These are phyloP conservation scores for Brachypalpus laphriformis DNA, from an alignment of 2,888 invertebrate genomes.

Conservation along the genomic window DNA sequence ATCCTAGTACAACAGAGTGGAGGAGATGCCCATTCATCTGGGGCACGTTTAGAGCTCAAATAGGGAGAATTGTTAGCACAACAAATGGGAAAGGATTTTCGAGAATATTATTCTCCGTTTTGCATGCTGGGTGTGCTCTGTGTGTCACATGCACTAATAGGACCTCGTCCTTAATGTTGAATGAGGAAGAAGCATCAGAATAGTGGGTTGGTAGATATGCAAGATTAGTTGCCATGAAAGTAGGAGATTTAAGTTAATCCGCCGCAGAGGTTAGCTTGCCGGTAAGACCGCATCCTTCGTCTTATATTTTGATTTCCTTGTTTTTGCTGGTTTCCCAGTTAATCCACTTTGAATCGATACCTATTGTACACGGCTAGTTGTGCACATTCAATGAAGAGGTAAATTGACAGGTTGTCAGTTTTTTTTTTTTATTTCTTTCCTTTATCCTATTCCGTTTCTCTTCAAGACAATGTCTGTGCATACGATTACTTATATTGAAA, in stretches of 20 bases:
- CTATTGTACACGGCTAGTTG: constrained; percentile 35
- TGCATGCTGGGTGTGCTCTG: constrained; percentile 31
- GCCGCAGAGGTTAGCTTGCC: not conserved
- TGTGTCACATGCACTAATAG: constrained; percentile 27
- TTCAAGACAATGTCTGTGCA: constrained; percentile 26
- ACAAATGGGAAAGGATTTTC: constrained; percentile 41
- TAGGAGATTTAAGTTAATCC: constrained; percentile 47
- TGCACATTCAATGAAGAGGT: constrained; percentile 43
- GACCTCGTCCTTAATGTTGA: constrained; percentile 17
- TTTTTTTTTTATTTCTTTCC: constrained; percentile 32
- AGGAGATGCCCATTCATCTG: constrained; percentile 46
- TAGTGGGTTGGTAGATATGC: constrained; percentile 14
- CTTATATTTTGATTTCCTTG: constrained; percentile 43
- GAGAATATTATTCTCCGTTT: constrained; percentile 39
- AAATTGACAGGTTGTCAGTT: constrained; percentile 65
- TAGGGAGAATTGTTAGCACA: constrained; percentile 38
- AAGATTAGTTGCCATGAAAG: constrained; percentile 59
- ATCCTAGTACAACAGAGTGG: not conserved
- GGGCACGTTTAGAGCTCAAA: constrained; percentile 54
- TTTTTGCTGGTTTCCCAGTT: constrained; percentile 25
- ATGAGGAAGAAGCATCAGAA: constrained; percentile 16
- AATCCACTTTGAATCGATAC: constrained; percentile 65
- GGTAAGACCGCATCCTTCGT: not conserved
- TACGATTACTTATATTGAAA: constrained; percentile 27
- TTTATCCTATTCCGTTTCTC: constrained; percentile 22